Conservation (phyloP, 2,113 vertebrate genomes). For the Pimephales promelas region DNA sequence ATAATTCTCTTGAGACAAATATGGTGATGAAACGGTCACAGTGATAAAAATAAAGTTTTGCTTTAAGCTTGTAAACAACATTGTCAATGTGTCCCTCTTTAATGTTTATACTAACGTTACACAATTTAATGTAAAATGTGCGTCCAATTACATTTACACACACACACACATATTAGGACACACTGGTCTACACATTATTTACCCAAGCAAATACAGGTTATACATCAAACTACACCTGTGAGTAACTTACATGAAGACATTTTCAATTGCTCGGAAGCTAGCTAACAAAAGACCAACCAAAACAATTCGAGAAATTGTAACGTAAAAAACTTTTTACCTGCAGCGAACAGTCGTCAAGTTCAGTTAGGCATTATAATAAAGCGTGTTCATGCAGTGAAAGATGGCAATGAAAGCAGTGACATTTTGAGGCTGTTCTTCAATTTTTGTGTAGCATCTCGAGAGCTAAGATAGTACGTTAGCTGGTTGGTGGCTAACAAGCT, state of each 20-base stretch:
- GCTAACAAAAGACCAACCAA: slow-evolving; percentile 49
- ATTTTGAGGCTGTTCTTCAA: slow-evolving; percentile 20
- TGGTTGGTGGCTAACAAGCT: slow-evolving; percentile 43
- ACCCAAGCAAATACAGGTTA: not conserved
- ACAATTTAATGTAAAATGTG: not conserved
- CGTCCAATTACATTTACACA: not conserved
- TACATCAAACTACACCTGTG: not conserved
- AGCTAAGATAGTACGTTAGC: slow-evolving; percentile 34
- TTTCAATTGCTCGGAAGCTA: slow-evolving; percentile 1
- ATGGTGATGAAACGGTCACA: not conserved
- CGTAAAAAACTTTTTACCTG: slow-evolving; percentile 29
- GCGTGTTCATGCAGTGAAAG: slow-evolving; percentile 6
- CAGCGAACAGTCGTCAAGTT: slow-evolving; percentile 3
- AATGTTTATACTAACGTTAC: not conserved
- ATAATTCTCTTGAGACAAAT: not conserved
- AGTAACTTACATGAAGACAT: not conserved
- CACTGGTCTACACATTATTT: not conserved
- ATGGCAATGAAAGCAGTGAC: slow-evolving; percentile 13
- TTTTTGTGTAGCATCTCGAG: slow-evolving; percentile 38
- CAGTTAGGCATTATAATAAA: slow-evolving; percentile 12
- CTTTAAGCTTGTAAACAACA: slow-evolving; percentile 5
- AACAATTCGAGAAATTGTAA: slow-evolving; percentile 10
- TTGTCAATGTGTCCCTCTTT: not conserved
- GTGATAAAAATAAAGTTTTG: not conserved
- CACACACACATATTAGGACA: not conserved